Evolutionary conservation across 1,140 invertebrate genomes (phyloP), one percentile per base, ranked within the genome.

Genomic region (Melitaea cinxia): DNA sequence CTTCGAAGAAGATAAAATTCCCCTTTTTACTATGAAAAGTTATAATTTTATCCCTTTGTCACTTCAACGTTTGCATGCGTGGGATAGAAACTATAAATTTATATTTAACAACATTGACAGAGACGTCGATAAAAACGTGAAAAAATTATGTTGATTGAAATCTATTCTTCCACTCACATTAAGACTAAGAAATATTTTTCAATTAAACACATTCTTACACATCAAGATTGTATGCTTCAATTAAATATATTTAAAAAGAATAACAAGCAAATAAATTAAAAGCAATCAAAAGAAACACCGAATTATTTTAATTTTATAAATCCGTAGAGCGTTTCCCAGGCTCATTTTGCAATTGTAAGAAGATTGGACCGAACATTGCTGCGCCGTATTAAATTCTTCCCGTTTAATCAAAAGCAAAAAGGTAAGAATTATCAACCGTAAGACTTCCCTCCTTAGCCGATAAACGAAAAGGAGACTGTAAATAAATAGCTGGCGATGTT

Each of bases 401-500:
- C 74, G 75, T 82, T 82, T 82, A 85, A 85, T 85, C 81, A 85
- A 83, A 55, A 21, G 26, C 23, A 49, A 59, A 59, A 49, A 56
- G 28, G 54, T 57, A 57, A 57, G 54, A 57, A 57, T 42, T 57
- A 57, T 57, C 24, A 57, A 57, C 35, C 35, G 24, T 42, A 57
- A 57, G 39, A 28, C 39, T 39, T 39, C 54, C 4, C 21, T 23
- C 17, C 24, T 33, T 67, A 53, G 57, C 26, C 35, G 21, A 60
- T 60, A 55, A 35, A 39, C 39, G 70, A 53, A 73, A 65, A 73
- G 70, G 69, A 79, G 80, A 83, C 75, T 75, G 70, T 67, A 75
- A 83, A 88, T 87, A 88, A 87, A 88, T 88, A 80, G 84, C 79
- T 82, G 80, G 79, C 74, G 75, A 81, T 75, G 80, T 82, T 82